A percentile compares a stretch with the other conserved stretches of the same genome.
phyloP scores from a whole-genome alignment of 1,140 invertebrate species.

The Pseudomyrmex gracilis region DNA sequence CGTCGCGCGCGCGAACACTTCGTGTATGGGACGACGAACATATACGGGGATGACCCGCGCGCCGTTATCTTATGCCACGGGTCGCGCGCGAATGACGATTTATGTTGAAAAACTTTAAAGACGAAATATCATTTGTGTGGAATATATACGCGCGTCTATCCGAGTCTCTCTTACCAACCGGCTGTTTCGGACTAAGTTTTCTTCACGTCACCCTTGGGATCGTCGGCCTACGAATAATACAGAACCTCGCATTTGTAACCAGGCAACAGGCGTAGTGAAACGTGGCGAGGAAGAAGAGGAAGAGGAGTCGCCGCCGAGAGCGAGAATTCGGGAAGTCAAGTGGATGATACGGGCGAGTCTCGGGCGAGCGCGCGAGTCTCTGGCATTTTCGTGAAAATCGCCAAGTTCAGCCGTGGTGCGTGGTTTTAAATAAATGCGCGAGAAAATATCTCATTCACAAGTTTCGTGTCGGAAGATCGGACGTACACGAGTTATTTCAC shows the following conservation, averaged over 20 bases:
- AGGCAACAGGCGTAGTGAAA: slow-evolving; percentile 47
- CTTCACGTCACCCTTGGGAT: slow-evolving; percentile 36
- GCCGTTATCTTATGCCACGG: slow-evolving; percentile 4
- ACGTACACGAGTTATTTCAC: slow-evolving; percentile 33
- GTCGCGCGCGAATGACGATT: slow-evolving; percentile 65
- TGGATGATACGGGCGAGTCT: slow-evolving; percentile 39
- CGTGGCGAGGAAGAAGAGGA: slow-evolving; percentile 25
- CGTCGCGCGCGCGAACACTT: neutral
- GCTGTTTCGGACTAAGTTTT: slow-evolving; percentile 44
- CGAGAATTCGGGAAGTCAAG: slow-evolving; percentile 28
- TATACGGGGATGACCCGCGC: neutral
- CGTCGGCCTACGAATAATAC: slow-evolving; percentile 62
- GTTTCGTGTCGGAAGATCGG: neutral
- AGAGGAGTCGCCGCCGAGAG: slow-evolving; percentile 15
- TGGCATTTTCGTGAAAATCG: slow-evolving; percentile 42
- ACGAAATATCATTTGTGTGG: slow-evolving; percentile 34
- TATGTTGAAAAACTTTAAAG: slow-evolving; percentile 69
- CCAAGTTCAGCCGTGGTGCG: slow-evolving; percentile 23
- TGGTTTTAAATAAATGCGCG: slow-evolving; percentile 55
- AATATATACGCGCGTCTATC: neutral
- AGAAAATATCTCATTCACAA: slow-evolving; percentile 24
- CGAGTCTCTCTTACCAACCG: neutral
- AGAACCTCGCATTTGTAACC: slow-evolving; percentile 51
- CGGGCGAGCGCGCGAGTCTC: slow-evolving; percentile 16
- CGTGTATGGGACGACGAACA: slow-evolving; percentile 20